Conservation (phyloP, 92 coral and sea anemone species). For the Actinernus sp. region DNA sequence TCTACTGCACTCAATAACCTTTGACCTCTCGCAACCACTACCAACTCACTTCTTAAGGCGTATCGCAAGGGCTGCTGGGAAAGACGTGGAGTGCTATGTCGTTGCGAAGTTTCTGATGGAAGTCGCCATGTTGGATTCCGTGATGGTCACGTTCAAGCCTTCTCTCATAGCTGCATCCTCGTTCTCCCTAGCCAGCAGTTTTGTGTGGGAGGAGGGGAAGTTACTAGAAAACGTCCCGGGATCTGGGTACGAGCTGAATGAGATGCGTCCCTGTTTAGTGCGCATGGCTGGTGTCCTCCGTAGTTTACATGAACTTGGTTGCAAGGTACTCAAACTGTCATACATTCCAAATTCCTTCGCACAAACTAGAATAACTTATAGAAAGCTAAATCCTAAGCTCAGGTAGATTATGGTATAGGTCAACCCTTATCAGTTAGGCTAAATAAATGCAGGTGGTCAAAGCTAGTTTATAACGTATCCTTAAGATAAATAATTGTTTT, state of each 20-base stretch:
- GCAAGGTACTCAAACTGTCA: too few species aligned
- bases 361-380: too few species aligned
- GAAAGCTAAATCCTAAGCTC: too few species aligned
- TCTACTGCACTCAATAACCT: conserved; percentile 31
- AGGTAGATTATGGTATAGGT: too few species aligned
- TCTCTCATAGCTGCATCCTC: conserved; percentile 57
- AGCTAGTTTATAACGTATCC: too few species aligned
- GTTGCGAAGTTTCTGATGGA: conserved; percentile 61
- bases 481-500: too few species aligned
- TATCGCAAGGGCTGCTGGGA: conserved; percentile 46
- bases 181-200: conserved; percentile 55
- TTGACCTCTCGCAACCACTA: conserved; percentile 53
- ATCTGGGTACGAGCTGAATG: conserved; percentile 10
- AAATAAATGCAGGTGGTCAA: too few species aligned
- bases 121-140: conserved; percentile 41
- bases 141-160: conserved; percentile 45
- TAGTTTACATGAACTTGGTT: conserved; percentile 5
- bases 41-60: conserved; percentile 65
- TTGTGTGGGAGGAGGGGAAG: conserved; percentile 30
- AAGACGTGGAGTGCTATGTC: conserved; percentile 40
- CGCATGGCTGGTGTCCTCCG: conserved; percentile 11
- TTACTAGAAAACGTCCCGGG: conserved; percentile 19
- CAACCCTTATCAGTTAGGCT: too few species aligned
- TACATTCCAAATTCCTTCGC: too few species aligned
- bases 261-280: conserved; percentile 20